Evolutionary conservation across 2,113 vertebrate species (phyloP), one percentile per base, ranked within the genome.

Genomic region (Cephalopterus ornatus): DNA sequence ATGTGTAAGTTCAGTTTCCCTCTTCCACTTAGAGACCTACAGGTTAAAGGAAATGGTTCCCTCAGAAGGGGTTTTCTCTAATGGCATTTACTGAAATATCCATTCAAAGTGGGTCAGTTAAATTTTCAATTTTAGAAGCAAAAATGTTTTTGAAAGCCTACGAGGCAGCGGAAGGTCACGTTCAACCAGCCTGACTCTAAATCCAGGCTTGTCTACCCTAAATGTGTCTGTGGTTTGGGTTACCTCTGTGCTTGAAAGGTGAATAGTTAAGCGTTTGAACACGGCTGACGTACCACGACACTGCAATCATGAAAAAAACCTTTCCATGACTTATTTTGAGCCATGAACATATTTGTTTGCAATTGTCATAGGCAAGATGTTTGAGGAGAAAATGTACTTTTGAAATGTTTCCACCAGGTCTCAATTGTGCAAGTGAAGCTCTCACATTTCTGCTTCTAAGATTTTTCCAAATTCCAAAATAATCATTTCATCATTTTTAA

Each of bases 81-180:
- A 47, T 68, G 65, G 61, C 6, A 13, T 88, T 98, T 98, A 98
- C 98, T 95, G 98, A 97, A 98, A 98, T 81, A 97, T 65, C 96
- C 92, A 95, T 96, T 94, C 92, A 97, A 98, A 98, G 75, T 98
- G 97, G 98, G 97, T 98, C 98, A 97, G 42, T 72, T 70, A 87
- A 92, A 93, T 96, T 97, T 95, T 81, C 95, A 94, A 75, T 93
- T 95, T 78, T 85, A 83, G 87, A 94, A 89, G 33, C 39, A 81
- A 72, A 67, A 32, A 44, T 35, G 6, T 49, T 83, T 70, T 90
- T 2, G 27, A 74, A 92, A 95, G 12, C 28, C 11, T 27, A 1
- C 21, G 27, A 85, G 85, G 88, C 39, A 91, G 41, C 3, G 16
- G 85, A 92, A 96, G 65, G 68, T 97, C 58, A 74, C 53, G 32